These are phyloP conservation scores for Hydrochoerus hydrochaeris DNA, from an alignment of 2,113 vertebrate species.

Conservation along the genomic window DNA sequence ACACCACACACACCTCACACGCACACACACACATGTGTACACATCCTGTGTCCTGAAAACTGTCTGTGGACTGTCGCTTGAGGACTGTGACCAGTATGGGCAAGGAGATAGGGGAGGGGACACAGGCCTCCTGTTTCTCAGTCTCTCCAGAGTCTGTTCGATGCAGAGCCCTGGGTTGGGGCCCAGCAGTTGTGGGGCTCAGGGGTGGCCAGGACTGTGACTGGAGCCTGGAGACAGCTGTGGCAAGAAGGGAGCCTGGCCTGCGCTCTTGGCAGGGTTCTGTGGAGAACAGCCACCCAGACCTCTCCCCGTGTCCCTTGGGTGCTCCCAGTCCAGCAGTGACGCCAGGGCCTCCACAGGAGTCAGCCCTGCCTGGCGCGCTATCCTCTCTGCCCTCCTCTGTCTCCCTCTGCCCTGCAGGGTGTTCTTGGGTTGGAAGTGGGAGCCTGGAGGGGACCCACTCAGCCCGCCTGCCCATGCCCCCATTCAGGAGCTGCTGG, in stretches of 20 bases:
- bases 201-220: not conserved
- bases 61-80: not conserved
- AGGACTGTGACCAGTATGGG: not conserved
- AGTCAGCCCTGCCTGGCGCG: accelerated
- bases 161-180: not conserved
- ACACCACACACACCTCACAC: not conserved
- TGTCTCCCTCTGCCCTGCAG: not conserved
- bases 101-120: not conserved
- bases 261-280: not conserved
- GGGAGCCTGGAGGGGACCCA: not conserved
- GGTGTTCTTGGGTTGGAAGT: too few relatives aligned
- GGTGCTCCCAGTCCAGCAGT: accelerated
- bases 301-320: not conserved
- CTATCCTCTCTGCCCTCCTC: not conserved
- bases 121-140: accelerated
- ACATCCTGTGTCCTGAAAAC: accelerated
- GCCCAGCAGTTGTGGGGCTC: not conserved
- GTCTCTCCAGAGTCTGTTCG: not conserved
- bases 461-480: accelerated
- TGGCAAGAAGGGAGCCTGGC: not conserved
- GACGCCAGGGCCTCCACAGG: accelerated
- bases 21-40: accelerated
- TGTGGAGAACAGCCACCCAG: not conserved
- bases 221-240: not conserved
- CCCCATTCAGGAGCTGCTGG: conserved; percentile 88